These are phyloP conservation scores for Morus bassanus DNA, from an alignment of 2,797 vertebrate genomes.

Conservation along the genomic window DNA sequence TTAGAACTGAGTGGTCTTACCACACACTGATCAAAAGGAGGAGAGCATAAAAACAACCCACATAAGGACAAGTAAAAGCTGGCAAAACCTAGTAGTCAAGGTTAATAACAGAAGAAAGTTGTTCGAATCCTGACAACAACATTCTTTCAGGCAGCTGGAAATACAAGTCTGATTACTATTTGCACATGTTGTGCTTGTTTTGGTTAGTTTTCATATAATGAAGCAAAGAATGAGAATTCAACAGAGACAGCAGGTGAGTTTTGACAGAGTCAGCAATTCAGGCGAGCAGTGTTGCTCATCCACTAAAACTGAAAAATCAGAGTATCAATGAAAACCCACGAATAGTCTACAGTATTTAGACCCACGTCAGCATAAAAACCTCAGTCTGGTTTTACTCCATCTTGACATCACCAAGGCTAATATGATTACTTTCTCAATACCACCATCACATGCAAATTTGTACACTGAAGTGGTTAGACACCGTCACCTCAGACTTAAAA, in stretches of 20 bases:
- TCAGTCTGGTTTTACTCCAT: background rate
- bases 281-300: background rate
- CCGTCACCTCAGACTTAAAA: background rate
- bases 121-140: background rate
- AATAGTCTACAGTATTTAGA: background rate
- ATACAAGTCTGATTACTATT: background rate
- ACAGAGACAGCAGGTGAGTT: background rate
- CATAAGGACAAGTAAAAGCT: background rate
- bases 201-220: background rate
- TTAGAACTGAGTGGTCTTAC: conserved; percentile 9
- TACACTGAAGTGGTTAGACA: background rate
- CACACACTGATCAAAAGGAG: background rate
- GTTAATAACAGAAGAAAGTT: background rate
- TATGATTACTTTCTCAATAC: background rate
- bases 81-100: background rate
- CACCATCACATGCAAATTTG: background rate
- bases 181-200: background rate
- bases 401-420: background rate
- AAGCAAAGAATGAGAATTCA: background rate
- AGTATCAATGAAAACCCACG: background rate
- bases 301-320: background rate
- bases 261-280: background rate
- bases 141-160: background rate
- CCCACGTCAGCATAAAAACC: background rate
- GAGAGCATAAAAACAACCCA: background rate